These are phyloP conservation scores for Leptoclinus maculatus DNA, from an alignment of 2,797 vertebrate genomes.

Conservation along the genomic window DNA sequence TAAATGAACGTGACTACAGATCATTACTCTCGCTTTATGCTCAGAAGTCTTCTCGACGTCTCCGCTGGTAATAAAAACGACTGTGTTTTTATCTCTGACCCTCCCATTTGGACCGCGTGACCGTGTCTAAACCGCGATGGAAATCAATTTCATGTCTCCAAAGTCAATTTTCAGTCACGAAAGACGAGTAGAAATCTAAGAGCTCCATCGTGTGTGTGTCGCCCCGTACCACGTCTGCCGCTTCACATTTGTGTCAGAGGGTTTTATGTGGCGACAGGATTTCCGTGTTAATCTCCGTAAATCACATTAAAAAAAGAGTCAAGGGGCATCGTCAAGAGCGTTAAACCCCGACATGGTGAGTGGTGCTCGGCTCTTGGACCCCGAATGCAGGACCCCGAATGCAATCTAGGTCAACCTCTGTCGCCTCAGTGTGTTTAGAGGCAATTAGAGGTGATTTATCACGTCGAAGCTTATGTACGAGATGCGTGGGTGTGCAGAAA, in stretches of 20 bases:
- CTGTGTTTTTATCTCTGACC: background rate
- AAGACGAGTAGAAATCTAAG: slow-evolving; percentile 30
- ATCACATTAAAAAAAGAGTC: slow-evolving; percentile 50
- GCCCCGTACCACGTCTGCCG: slow-evolving; percentile 18
- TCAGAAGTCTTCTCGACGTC: slow-evolving; percentile 6
- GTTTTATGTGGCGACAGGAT: slow-evolving; percentile 32
- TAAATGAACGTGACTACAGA: slow-evolving; percentile 35
- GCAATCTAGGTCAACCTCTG: slow-evolving; percentile 49
- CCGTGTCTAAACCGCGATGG: slow-evolving; percentile 29
- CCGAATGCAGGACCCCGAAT: slow-evolving; percentile 30
- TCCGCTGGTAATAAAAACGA: slow-evolving; percentile 24
- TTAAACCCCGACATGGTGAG: slow-evolving; percentile 11
- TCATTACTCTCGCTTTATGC: slow-evolving; percentile 27
- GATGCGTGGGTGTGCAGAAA: slow-evolving; percentile 21
- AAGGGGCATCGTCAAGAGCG: slow-evolving; percentile 11
- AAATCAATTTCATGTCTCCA: slow-evolving; percentile 52
- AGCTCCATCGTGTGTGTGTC: background rate
- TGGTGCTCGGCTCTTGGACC: slow-evolving; percentile 19
- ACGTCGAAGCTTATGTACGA: slow-evolving; percentile 21
- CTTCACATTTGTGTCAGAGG: slow-evolving; percentile 47
- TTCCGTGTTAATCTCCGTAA: slow-evolving; percentile 51
- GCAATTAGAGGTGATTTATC: slow-evolving; percentile 63
- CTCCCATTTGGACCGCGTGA: slow-evolving; percentile 5
- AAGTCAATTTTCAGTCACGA: slow-evolving; percentile 49
- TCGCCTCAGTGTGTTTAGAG: slow-evolving; percentile 39